phyloP scores from a whole-genome alignment of 1,140 invertebrate genomes.

The Centruroides sculpturatus region DNA sequence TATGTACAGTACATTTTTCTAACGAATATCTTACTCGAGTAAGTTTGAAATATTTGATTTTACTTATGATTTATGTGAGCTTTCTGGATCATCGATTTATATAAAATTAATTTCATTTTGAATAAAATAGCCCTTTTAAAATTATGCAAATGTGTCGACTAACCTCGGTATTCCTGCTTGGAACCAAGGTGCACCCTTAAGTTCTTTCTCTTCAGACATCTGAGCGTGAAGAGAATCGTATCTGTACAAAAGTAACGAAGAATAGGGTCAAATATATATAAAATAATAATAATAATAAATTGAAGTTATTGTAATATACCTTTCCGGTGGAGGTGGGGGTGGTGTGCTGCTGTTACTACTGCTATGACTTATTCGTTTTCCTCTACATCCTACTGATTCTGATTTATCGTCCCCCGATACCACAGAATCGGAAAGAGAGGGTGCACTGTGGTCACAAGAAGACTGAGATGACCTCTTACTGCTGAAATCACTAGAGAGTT shows the following conservation, averaged over 20 bases:
- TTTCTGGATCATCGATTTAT: too few species aligned
- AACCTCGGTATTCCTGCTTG: slow-evolving; percentile 86
- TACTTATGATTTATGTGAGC: too few species aligned
- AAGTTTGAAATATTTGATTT: too few species aligned
- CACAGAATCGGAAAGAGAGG: slow-evolving; percentile 4
- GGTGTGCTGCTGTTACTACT: slow-evolving; percentile 1
- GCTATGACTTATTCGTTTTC: slow-evolving; percentile 10
- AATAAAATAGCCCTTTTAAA: too few species aligned
- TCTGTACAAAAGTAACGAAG: slow-evolving; percentile 9
- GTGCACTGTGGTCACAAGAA: slow-evolving; percentile 8
- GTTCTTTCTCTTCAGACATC: slow-evolving; percentile 46
- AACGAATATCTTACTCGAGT: too few species aligned
- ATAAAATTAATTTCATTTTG: too few species aligned
- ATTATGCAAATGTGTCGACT: too few species aligned
- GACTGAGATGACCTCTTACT: slow-evolving; percentile 16
- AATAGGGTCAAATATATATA: neutral
- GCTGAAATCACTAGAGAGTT: neutral
- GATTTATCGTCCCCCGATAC: neutral
- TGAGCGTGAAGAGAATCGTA: slow-evolving; percentile 17
- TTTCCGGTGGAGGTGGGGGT: slow-evolving; percentile 17
- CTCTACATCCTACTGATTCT: slow-evolving; percentile 1
- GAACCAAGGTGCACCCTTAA: slow-evolving; percentile 80
- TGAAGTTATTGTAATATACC: slow-evolving; percentile 1
- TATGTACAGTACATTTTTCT: too few species aligned
- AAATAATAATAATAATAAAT: neutral